These are phyloP conservation scores for Morone chrysops DNA, from an alignment of 2,113 vertebrate genomes.

Conservation along the genomic window DNA sequence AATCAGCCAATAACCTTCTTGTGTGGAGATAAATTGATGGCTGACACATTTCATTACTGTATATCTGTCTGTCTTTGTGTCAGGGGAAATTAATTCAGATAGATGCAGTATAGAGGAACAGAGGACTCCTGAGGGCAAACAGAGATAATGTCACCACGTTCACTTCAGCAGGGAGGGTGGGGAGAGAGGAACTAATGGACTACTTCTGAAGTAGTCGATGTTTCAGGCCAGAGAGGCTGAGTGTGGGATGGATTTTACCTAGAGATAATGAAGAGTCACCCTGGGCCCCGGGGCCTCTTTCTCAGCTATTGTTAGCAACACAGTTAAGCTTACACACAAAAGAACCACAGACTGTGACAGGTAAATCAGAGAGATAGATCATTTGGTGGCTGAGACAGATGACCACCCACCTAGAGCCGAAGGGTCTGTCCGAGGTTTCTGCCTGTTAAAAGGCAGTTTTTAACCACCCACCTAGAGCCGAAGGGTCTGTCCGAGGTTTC, in stretches of 20 bases:
- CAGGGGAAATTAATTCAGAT: constrained; percentile 34
- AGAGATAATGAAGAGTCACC: constrained; percentile 10
- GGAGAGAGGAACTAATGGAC: constrained; percentile 22
- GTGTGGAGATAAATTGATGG: constrained; percentile 8
- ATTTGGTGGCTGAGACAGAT: no score
- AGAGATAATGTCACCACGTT: constrained; percentile 64
- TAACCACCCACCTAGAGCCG: no score
- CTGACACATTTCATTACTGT: constrained; percentile 14
- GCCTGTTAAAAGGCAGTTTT: no score
- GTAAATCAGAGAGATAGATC: neutral
- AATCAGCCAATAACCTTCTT: neutral
- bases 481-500: no score
- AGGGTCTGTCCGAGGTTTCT: no score
- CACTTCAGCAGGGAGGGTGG: constrained; percentile 29
- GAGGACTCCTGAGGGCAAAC: constrained; percentile 50
- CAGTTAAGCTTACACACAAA: constrained; percentile 5
- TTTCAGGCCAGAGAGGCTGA: constrained; percentile 35
- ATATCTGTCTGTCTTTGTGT: constrained; percentile 7
- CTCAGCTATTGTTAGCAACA: neutral
- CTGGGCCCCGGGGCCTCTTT: neutral
- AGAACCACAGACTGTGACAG: neutral
- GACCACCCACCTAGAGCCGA: no score
- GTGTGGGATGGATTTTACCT: constrained; percentile 26
- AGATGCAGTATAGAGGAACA: constrained; percentile 40
- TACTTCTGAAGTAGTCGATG: constrained; percentile 6